phyloP scores from a whole-genome alignment of 2,113 vertebrate species.

The Dipodomys merriami region DNA sequence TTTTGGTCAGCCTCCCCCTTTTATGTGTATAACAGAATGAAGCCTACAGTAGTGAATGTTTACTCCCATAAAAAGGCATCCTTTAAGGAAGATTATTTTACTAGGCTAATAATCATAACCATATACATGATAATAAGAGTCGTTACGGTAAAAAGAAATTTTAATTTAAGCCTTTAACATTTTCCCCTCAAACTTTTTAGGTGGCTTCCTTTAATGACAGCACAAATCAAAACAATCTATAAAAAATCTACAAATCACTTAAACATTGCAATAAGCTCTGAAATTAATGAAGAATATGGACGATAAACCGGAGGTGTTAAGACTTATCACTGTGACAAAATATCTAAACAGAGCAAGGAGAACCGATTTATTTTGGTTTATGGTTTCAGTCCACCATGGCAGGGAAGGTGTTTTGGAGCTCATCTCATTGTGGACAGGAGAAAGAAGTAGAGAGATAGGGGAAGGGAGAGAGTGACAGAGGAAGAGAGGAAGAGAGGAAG shows the following conservation, averaged over 20 bases:
- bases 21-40: neutral
- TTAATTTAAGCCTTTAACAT: neutral
- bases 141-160: neutral
- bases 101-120: neutral
- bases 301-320: neutral
- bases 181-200: neutral
- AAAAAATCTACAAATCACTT: slow-evolving; percentile 8
- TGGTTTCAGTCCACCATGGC: too few species aligned
- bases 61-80: neutral
- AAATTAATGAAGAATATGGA: neutral
- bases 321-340: too few species aligned
- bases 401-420: too few species aligned
- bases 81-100: neutral
- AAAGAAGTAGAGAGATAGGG: too few species aligned
- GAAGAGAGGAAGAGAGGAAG: too few species aligned
- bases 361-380: too few species aligned
- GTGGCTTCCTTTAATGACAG: neutral
- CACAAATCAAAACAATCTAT: neutral
- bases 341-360: too few species aligned
- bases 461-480: too few species aligned
- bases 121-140: neutral
- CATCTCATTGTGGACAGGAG: too few species aligned
- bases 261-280: neutral
- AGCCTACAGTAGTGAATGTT: neutral
- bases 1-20: neutral